Evolutionary conservation across 1,140 invertebrate species (phyloP), one percentile per base, ranked within the genome.

Genomic region (Gryllus bimaculatus): DNA sequence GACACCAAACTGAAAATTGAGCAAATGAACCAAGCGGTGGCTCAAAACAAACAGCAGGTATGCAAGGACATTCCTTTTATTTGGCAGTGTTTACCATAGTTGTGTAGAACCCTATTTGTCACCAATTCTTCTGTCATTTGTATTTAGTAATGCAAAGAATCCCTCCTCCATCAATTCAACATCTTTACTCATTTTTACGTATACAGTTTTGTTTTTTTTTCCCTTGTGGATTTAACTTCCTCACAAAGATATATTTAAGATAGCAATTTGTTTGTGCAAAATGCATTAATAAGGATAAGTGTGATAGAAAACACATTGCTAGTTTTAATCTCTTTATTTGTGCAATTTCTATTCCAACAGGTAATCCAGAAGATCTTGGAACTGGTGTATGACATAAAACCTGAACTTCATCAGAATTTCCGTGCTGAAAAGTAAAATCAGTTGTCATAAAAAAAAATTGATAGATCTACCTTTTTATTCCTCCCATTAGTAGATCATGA

Each of bases 371-470:
- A 94, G 85, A 91, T 96, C 82, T 88, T 97, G 83, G 90, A 92
- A 80, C 88, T 94, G 84, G 94, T 96, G 18, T 96, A 95, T 84
- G 92, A 96, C 83, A 96, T 97, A 84, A 94, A 93, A 85, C 95
- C 95, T 10, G 93, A 96, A 86, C 87, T 96, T 79, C 95, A 97
- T 89, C 90, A 92, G 86, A 97, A 96, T 87, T 95, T 91, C 84
- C 90, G 89, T 81, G 48, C 79, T 73, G 2, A 18, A 47, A 80
- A 80, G 76, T 80, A 80, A 78, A 54, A 13, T 21, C 5, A 48
- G 10, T 13, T 66, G 54, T 66, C 54, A 66, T 10, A 3, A 13
- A 66, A 39, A 39, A 39, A 39, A 39, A 18, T 3, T 66, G 54
- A 13, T 10, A 66, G 54, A 66, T 13, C 54, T 66, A 66, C 10